These are phyloP conservation scores for Pedionomus torquatus DNA, from an alignment of 2,113 vertebrate species.

Conservation along the genomic window DNA sequence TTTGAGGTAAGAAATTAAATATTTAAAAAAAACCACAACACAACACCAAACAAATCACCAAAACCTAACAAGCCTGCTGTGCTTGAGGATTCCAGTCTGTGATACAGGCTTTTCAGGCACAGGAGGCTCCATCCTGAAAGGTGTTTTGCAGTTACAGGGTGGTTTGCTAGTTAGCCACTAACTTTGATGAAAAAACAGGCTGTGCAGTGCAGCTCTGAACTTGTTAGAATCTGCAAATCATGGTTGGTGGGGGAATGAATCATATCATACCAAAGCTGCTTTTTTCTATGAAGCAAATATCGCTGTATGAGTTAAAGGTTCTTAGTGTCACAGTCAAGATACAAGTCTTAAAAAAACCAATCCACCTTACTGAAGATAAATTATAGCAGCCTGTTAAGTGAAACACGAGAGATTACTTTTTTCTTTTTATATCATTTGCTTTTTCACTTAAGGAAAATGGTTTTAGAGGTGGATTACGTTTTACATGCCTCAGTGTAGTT, in stretches of 20 bases:
- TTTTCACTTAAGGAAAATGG: too few relatives aligned
- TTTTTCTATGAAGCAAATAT: neutral
- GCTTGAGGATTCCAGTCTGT: neutral
- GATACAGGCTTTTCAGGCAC: neutral
- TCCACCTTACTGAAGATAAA: neutral
- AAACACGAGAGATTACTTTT: neutral
- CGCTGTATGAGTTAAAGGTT: neutral
- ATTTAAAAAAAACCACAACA: neutral
- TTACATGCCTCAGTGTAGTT: neutral
- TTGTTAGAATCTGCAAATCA: neutral
- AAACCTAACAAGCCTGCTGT: neutral
- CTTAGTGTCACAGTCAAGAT: neutral
- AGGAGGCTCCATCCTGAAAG: neutral
- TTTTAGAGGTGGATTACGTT: too few relatives aligned
- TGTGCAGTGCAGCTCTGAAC: neutral
- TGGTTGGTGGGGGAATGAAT: neutral
- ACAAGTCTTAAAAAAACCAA: neutral
- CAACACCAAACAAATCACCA: neutral
- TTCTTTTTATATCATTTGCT: neutral
- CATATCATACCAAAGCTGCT: neutral
- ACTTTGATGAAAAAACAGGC: neutral
- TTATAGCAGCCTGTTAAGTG: neutral
- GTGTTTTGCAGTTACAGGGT: neutral
- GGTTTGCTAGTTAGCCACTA: neutral
- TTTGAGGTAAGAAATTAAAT: slow-evolving; percentile 87